Percentiles rank a stretch among this genome's conserved stretches.
Conservation (phyloP, 1,140 invertebrate genomes). For the Sipha flava region DNA sequence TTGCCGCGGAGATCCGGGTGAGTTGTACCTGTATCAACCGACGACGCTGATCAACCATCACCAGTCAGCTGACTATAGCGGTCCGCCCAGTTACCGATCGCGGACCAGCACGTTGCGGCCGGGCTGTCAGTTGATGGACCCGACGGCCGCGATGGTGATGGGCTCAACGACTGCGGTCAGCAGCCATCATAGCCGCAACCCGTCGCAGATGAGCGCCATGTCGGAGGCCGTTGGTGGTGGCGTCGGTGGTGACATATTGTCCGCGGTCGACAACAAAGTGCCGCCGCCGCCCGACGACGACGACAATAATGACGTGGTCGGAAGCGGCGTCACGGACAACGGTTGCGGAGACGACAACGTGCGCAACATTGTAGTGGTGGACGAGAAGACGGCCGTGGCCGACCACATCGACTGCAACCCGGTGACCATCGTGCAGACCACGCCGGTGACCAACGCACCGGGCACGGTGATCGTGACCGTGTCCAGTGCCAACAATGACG, state of each 20-base stretch:
- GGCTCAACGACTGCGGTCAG: not conserved
- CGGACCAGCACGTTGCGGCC: constrained; percentile 42
- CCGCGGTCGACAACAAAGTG: not conserved
- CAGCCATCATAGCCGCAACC: constrained; percentile 41
- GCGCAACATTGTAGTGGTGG: not conserved
- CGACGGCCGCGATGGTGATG: constrained; percentile 26
- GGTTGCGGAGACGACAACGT: not conserved
- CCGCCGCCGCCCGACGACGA: constrained; percentile 17
- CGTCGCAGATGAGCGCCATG: constrained; percentile 41
- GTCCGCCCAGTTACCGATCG: constrained; percentile 54
- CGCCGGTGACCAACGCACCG: constrained; percentile 49
- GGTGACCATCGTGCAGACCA: constrained; percentile 44
- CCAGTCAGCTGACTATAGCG: constrained; percentile 42
- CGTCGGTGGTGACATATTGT: constrained; percentile 12
- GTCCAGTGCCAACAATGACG: constrained; percentile 45
- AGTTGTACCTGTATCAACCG: constrained; percentile 9
- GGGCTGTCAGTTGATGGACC: constrained; percentile 34
- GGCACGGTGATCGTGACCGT: constrained; percentile 48
- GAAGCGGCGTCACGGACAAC: constrained; percentile 31
- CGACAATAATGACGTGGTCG: constrained; percentile 38
- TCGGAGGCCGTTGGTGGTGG: constrained; percentile 37
- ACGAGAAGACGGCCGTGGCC: not conserved
- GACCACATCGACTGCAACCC: not conserved
- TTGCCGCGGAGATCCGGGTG: constrained; percentile 18
- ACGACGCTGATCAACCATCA: not conserved